Percentiles rank a stretch among this genome's conserved stretches.
phyloP scores from a whole-genome alignment of 1,140 invertebrate species.

The Drosophila asahinai region DNA sequence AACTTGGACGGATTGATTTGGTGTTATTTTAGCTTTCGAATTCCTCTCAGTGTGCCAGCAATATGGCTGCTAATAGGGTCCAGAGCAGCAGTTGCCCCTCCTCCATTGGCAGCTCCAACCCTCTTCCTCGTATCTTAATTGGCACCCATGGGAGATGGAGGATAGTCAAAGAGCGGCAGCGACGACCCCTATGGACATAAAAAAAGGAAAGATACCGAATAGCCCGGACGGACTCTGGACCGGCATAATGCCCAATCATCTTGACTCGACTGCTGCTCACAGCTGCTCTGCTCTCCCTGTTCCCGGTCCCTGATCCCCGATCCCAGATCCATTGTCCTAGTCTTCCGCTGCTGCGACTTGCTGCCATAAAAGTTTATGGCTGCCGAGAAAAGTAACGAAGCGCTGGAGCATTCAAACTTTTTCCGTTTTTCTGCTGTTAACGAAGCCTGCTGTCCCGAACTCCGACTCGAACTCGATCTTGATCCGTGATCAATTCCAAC shows the following conservation, averaged over 20 bases:
- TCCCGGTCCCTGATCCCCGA: slow-evolving; percentile 12
- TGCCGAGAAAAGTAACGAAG: slow-evolving; percentile 54
- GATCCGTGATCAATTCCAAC: slow-evolving; percentile 47
- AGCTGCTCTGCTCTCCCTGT: slow-evolving; percentile 38
- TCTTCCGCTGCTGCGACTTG: slow-evolving; percentile 45
- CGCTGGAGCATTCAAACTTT: slow-evolving; percentile 38
- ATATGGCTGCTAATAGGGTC: slow-evolving; percentile 58
- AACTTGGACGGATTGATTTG: too few relatives aligned
- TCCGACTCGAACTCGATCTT: slow-evolving; percentile 8
- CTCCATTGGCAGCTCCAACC: slow-evolving; percentile 16
- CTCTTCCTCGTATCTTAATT: slow-evolving; percentile 57
- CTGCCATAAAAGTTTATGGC: slow-evolving; percentile 59
- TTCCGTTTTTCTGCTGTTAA: slow-evolving; percentile 46
- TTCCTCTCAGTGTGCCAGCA: slow-evolving; percentile 25
- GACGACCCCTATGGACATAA: slow-evolving; percentile 49
- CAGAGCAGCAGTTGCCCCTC: slow-evolving; percentile 16
- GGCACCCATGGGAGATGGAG: slow-evolving; percentile 49
- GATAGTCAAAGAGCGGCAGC: slow-evolving; percentile 31
- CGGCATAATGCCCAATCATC: slow-evolving; percentile 61
- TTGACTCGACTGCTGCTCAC: slow-evolving; percentile 51
- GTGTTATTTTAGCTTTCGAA: not conserved
- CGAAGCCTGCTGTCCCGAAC: slow-evolving; percentile 11
- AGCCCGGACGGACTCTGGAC: slow-evolving; percentile 8
- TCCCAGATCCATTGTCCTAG: slow-evolving; percentile 42
- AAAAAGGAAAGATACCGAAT: slow-evolving; percentile 22